Conservation (phyloP, 2,888 invertebrate species). For the Oithona nana region DNA sequence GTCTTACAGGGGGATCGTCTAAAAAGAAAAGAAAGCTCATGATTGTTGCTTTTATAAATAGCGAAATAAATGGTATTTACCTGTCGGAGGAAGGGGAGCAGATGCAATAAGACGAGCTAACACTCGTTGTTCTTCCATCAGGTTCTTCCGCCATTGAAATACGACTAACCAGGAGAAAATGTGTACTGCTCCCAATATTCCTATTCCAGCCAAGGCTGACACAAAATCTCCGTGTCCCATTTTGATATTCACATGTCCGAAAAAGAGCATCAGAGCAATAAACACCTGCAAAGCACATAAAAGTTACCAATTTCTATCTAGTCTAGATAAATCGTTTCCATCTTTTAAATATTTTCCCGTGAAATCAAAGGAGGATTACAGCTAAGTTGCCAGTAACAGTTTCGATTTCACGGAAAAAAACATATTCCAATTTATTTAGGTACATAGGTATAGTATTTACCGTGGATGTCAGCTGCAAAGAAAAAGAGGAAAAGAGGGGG, state of each 20-base stretch:
- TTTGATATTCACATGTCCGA: neutral
- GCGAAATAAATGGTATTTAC: no score
- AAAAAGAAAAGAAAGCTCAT: no score
- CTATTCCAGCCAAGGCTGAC: neutral
- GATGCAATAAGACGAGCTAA: neutral
- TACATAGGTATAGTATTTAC: no score
- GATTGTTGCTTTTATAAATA: no score
- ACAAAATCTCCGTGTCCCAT: slow-evolving; percentile 5
- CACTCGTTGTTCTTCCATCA: neutral
- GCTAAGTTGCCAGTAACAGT: no score
- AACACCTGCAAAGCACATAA: no score
- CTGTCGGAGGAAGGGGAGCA: neutral
- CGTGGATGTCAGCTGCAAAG: neutral
- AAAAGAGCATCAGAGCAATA: slow-evolving; percentile 5
- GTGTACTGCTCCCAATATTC: neutral
- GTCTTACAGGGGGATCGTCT: neutral
- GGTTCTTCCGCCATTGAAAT: slow-evolving; percentile 15
- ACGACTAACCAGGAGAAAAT: slow-evolving; percentile 15
- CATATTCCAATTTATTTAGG: no score
- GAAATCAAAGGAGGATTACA: no score
- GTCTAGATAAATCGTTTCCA: no score
- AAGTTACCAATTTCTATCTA: no score
- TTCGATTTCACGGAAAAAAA: no score
- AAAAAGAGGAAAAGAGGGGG: neutral
- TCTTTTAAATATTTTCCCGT: no score